Percentiles rank a stretch among this genome's conserved stretches.
phyloP scores from a whole-genome alignment of 1,140 invertebrate species.

The Penaeus japonicus region DNA sequence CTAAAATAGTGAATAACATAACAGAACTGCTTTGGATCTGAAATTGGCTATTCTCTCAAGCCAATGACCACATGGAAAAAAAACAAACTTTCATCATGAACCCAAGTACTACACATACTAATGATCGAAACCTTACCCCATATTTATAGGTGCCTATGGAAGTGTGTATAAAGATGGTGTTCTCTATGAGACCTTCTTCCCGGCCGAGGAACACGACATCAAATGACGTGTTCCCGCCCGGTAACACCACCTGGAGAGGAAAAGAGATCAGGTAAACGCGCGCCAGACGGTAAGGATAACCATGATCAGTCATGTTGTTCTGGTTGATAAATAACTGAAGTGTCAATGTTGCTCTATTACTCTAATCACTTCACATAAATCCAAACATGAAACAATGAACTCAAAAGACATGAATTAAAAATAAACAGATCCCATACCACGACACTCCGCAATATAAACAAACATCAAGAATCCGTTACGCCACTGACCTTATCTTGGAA shows the following conservation, averaged over 20 bases:
- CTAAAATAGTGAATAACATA: no score
- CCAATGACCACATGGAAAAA: no score
- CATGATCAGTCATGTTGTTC: no score
- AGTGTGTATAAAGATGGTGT: slow-evolving; percentile 91
- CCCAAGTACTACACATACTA: not conserved
- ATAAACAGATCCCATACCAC: no score
- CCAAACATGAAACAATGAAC: not conserved
- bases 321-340: no score
- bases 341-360: no score
- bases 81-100: not conserved
- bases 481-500: slow-evolving; percentile 84
- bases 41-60: no score
- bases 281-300: no score
- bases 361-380: no score
- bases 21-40: no score
- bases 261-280: slow-evolving; percentile 59
- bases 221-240: slow-evolving; percentile 91
- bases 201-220: slow-evolving; percentile 93
- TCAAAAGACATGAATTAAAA: not conserved
- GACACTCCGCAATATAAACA: not conserved
- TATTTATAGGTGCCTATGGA: slow-evolving; percentile 76
- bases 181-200: slow-evolving; percentile 86
- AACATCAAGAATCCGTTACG: not conserved
- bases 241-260: slow-evolving; percentile 77
- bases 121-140: slow-evolving; percentile 47